Percentiles rank a stretch among this genome's conserved stretches.
These are phyloP conservation scores for Radopholus similis DNA, from an alignment of 1,140 invertebrate species.

Conservation along the genomic window DNA sequence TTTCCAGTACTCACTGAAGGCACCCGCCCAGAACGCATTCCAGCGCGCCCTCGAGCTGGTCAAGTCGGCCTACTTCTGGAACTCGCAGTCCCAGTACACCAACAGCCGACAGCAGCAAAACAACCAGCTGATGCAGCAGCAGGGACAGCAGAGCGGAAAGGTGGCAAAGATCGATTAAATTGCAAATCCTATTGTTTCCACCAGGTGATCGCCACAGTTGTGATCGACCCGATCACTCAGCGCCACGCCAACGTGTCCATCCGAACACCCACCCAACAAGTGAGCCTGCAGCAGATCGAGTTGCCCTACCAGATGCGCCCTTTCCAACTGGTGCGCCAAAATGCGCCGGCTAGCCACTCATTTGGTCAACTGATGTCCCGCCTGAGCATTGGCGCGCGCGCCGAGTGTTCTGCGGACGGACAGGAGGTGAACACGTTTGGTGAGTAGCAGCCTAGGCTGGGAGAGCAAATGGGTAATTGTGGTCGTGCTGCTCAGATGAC, in stretches of 20 bases:
- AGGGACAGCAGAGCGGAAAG: neutral
- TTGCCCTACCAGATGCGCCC: slow-evolving; percentile 16
- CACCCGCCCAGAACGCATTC: slow-evolving; percentile 19
- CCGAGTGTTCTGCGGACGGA: slow-evolving; percentile 24
- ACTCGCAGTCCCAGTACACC: slow-evolving; percentile 20
- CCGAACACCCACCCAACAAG: slow-evolving; percentile 27
- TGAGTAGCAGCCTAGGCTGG: neutral
- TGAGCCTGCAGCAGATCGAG: slow-evolving; percentile 16
- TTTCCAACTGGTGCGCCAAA: neutral
- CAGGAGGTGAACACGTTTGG: slow-evolving; percentile 16
- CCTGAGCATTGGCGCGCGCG: neutral
- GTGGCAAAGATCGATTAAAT: neutral
- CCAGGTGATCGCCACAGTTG: slow-evolving; percentile 6
- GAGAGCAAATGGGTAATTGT: neutral
- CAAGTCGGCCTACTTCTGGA: slow-evolving; percentile 36
- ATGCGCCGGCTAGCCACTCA: neutral
- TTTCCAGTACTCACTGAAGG: slow-evolving; percentile 31
- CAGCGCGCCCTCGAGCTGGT: slow-evolving; percentile 17
- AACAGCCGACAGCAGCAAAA: too few relatives aligned
- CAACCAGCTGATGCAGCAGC: too few relatives aligned
- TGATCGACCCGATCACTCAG: slow-evolving; percentile 44
- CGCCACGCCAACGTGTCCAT: slow-evolving; percentile 39
- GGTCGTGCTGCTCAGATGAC: slow-evolving; percentile 3
- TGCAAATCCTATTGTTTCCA: neutral
- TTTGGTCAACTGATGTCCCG: neutral